Evolutionary conservation across 2,888 invertebrate species (phyloP), one percentile per base, ranked within the genome.

Genomic region (Branchellion lobata): DNA sequence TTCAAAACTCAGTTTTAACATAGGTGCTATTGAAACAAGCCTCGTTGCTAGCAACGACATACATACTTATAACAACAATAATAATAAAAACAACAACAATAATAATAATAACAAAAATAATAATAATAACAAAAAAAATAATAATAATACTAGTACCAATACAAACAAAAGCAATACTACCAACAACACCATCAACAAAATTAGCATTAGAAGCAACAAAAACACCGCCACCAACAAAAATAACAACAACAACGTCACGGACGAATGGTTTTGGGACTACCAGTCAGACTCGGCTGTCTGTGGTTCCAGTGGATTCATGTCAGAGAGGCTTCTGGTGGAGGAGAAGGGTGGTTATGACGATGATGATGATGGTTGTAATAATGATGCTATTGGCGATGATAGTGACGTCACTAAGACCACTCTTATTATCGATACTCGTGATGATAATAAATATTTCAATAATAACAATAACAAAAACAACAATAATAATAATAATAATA

Each of bases 231-330:
- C 8, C 47, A 47, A 65, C n/a, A 65, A 65, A 14, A 65, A 24
- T 65, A 47, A 40, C 8, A 72, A 79, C 24, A 72, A 78, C 11
- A 21, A 68, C 18, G 80, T 69, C 51, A 61, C 33, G 24, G 78
- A 68, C 1, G 81, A 81, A 47, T 81, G 76, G 40, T 79, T 81
- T 31, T 82, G 82, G 82, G 82, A 82, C 72, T 82, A 81, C 79
- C 78, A 78, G 61, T 81, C 82, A 3, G 82, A 82, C 75, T 69
- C 81, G 29, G 79, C 72, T 1, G n/a, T 72, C 11, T 21, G 24
- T 29, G 47, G 79, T 24, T n/a, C 51, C 36, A 68, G 57, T 8
- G 34, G 51, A n/a, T 81, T 81, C 47, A 53, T 81, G 21, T 75
- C 57, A 21, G 18, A 51, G 1, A 33, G 81, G 47, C 81, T 79